phyloP scores from a whole-genome alignment of 2,888 invertebrate species.

The Tenthredo distinguenda region DNA sequence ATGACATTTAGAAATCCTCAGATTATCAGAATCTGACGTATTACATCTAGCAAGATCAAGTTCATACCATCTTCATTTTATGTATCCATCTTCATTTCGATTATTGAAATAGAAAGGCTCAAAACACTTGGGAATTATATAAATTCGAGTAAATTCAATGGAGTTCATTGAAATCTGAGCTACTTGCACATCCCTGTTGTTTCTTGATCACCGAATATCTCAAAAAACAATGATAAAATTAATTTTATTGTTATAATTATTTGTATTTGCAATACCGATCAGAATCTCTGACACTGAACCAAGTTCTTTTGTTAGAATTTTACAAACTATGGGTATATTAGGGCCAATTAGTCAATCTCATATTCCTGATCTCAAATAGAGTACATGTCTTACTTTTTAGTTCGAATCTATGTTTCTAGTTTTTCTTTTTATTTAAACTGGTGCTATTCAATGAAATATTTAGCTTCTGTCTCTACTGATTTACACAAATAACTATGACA shows the following conservation, averaged over 20 bases:
- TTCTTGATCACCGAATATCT: background rate
- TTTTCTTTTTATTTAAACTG: slow-evolving; percentile 14
- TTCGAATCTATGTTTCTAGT: slow-evolving; percentile 5
- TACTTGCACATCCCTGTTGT: slow-evolving; percentile 24
- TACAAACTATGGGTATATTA: background rate
- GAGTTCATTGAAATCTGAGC: background rate
- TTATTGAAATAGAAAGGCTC: background rate
- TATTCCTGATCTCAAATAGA: slow-evolving; percentile 4
- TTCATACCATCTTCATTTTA: background rate
- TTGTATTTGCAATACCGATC: slow-evolving; percentile 39
- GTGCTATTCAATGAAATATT: slow-evolving; percentile 9
- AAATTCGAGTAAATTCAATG: background rate
- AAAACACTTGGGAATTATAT: background rate
- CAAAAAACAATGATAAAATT: background rate
- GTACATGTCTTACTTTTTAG: background rate
- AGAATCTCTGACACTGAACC: background rate
- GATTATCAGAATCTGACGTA: too few species aligned
- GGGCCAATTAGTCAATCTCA: background rate
- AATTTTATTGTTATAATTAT: slow-evolving; percentile 21
- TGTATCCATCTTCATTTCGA: too few species aligned
- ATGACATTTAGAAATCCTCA: background rate
- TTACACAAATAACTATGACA: background rate
- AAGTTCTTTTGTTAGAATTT: background rate
- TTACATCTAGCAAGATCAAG: background rate
- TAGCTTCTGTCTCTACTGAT: slow-evolving; percentile 9